Conservation (phyloP, 30 jellyfish, hydroid and myxozoan genomes). For the Turritopsis dohrnii region DNA sequence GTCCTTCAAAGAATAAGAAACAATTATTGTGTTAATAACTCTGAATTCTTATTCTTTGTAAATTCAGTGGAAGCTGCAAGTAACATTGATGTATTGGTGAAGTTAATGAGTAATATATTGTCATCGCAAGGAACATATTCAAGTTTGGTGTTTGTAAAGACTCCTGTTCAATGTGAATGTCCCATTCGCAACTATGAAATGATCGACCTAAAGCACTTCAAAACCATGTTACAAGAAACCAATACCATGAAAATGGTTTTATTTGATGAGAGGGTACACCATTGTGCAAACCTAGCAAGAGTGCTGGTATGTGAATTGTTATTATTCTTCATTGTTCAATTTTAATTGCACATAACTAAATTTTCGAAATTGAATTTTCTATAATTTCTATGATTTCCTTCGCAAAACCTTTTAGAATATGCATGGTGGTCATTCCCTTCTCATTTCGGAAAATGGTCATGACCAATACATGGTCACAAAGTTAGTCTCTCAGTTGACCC, state of each 20-base stretch:
- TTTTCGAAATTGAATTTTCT: too few species aligned
- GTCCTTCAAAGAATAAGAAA: too few species aligned
- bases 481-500: conserved; percentile 42
- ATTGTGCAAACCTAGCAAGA: conserved; percentile 43
- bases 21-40: not conserved
- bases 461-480: conserved; percentile 46
- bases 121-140: not conserved
- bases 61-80: not conserved
- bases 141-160: not conserved
- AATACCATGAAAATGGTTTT: conserved; percentile 33
- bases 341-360: too few species aligned
- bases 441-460: conserved; percentile 49
- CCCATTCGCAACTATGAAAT: not conserved
- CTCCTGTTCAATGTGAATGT: not conserved
- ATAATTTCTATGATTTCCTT: not conserved
- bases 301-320: conserved; percentile 28
- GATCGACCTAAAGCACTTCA: not conserved
- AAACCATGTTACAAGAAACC: conserved; percentile 13
- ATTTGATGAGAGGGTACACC: conserved; percentile 49
- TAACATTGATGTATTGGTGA: not conserved
- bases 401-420: conserved; percentile 53
- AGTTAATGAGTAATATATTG: not conserved
- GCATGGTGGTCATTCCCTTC: conserved; percentile 65
- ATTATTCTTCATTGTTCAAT: too few species aligned
- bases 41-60: not conserved